These are phyloP conservation scores for Maniola jurtina DNA, from an alignment of 1,140 invertebrate species.

Conservation along the genomic window DNA sequence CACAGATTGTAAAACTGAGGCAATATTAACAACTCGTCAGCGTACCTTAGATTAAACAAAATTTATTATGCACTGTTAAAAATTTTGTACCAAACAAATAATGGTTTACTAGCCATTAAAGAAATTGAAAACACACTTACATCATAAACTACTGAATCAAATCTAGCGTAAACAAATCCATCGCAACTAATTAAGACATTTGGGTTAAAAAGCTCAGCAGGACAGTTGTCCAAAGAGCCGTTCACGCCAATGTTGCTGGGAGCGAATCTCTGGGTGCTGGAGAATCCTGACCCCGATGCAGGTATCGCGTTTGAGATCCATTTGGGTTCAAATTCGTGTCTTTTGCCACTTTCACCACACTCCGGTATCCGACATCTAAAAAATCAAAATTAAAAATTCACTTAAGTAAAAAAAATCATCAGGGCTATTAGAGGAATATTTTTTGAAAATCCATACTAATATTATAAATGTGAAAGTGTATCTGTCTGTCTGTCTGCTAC, in stretches of 20 bases:
- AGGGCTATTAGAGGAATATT: too few species aligned
- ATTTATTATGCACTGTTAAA: too few species aligned
- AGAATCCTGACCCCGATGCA: conserved; percentile 27
- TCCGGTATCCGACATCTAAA: conserved; percentile 58
- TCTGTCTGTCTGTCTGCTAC: too few species aligned
- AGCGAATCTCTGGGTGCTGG: conserved; percentile 50
- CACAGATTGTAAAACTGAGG: too few species aligned
- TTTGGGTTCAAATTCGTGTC: conserved; percentile 34
- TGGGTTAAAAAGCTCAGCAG: conserved; percentile 42
- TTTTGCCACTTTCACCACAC: conserved; percentile 49
- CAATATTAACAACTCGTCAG: too few species aligned
- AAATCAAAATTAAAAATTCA: too few species aligned
- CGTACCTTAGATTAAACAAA: too few species aligned
- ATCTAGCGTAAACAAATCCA: conserved; percentile 51
- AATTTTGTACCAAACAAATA: too few species aligned
- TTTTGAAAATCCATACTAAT: too few species aligned
- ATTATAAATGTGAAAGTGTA: too few species aligned
- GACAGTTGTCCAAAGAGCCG: conserved; percentile 44
- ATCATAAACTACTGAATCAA: conserved; percentile 64
- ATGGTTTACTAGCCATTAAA: background rate
- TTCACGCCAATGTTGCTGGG: conserved; percentile 19
- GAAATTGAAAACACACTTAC: conserved; percentile 36
- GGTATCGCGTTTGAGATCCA: conserved; percentile 59
- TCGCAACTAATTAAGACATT: conserved; percentile 44
- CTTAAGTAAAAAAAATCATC: too few species aligned